phyloP scores from a whole-genome alignment of 2,888 invertebrate genomes.

The Drosophila emarginata region DNA sequence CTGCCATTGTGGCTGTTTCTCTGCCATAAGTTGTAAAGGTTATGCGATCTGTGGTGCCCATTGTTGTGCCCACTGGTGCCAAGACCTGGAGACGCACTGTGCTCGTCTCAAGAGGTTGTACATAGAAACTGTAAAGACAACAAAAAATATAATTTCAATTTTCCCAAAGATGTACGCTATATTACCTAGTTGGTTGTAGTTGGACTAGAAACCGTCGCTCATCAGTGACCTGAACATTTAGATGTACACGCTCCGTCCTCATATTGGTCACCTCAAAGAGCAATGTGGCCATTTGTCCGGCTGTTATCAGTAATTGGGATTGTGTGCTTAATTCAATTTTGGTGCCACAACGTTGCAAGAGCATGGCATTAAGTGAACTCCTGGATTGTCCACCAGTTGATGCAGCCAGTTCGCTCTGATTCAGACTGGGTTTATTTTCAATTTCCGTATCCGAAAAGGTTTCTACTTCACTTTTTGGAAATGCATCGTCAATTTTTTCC shows the following conservation, averaged over 20 bases:
- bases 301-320: conserved; percentile 82
- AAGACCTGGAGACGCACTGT: conserved; percentile 84
- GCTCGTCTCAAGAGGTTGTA: conserved; percentile 83
- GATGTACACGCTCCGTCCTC: conserved; percentile 84
- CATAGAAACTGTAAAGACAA: conserved; percentile 60
- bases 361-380: conserved; percentile 52
- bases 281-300: conserved; percentile 82
- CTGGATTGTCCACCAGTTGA: conserved; percentile 47
- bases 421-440: conserved; percentile 48
- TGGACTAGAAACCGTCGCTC: conserved; percentile 85
- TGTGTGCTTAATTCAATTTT: conserved; percentile 83
- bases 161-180: conserved; percentile 55
- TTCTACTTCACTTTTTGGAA: conserved; percentile 77
- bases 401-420: conserved; percentile 50
- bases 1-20: conserved; percentile 81
- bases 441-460: conserved; percentile 76
- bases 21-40: conserved; percentile 85
- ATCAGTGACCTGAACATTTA: conserved; percentile 85
- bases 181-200: conserved; percentile 84
- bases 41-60: conserved; percentile 85
- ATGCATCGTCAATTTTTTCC: conserved; percentile 33
- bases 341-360: conserved; percentile 75
- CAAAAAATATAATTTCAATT: neutral
- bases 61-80: conserved; percentile 83
- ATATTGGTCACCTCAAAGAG: conserved; percentile 89